These are phyloP conservation scores for Erpobdella octoculata DNA, from an alignment of 2,888 invertebrate genomes.

Conservation along the genomic window DNA sequence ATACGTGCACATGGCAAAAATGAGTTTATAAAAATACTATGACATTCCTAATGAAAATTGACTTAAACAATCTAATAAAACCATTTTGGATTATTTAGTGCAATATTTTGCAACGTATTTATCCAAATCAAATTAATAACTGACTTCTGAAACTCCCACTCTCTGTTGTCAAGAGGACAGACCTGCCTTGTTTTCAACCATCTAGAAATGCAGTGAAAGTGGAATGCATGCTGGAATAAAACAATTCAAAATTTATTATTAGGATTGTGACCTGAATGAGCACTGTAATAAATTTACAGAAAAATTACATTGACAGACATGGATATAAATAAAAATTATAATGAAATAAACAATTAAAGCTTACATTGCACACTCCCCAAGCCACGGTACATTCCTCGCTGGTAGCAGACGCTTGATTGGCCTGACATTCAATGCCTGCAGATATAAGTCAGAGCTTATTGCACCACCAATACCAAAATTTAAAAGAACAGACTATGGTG, in stretches of 20 bases:
- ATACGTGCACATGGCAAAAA: no score
- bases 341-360: constrained; percentile 36
- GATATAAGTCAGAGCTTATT: neutral
- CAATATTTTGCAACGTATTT: neutral
- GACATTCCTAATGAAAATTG: no score
- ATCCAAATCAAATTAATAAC: constrained; percentile 15
- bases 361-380: constrained; percentile 97
- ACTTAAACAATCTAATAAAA: neutral
- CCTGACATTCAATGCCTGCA: constrained; percentile 83
- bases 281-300: neutral
- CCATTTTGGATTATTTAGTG: neutral
- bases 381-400: constrained; percentile 99
- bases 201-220: constrained; percentile 98
- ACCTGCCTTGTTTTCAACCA: constrained; percentile 99
- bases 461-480: neutral
- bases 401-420: constrained; percentile 83
- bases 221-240: constrained; percentile 80
- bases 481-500: no score
- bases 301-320: neutral
- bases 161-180: constrained; percentile 97
- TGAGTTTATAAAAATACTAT: no score
- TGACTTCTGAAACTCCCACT: constrained; percentile 99
- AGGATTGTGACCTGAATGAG: neutral
- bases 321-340: neutral
- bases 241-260: neutral